phyloP scores from a whole-genome alignment of 2,113 vertebrate species.

The Percina caprodes region DNA sequence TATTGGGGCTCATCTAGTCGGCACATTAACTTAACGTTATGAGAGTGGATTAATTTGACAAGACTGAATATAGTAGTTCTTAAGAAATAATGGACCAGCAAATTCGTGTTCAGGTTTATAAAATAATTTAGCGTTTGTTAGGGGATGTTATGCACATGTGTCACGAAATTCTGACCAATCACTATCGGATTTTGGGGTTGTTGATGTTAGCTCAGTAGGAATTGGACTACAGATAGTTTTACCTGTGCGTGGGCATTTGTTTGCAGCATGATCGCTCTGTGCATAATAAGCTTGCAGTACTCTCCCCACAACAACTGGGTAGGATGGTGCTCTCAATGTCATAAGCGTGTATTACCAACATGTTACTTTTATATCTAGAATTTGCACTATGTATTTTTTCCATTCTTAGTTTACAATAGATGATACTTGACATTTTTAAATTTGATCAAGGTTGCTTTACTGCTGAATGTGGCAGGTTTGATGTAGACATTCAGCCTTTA shows the following conservation, averaged over 20 bases:
- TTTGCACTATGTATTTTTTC: not conserved
- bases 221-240: not conserved
- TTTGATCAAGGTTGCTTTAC: not conserved
- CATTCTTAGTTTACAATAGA: not conserved
- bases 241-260: not conserved
- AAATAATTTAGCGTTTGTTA: not conserved
- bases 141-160: not conserved
- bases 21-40: not conserved
- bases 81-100: not conserved
- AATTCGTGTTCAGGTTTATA: not conserved
- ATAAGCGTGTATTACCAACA: not conserved
- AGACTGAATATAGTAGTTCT: not conserved
- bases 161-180: not conserved
- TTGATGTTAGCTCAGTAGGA: not conserved
- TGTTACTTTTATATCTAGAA: not conserved
- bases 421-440: not conserved
- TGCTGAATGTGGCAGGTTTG: not conserved
- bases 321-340: not conserved
- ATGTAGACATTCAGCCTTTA: not conserved
- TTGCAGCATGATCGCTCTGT: not conserved
- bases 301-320: not conserved
- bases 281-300: not conserved
- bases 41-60: not conserved
- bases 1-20: not conserved
- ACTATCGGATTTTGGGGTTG: not conserved